Evolutionary conservation across 92 coral and sea anemone species (phyloP).

Genomic region (Porites evermanni): DNA sequence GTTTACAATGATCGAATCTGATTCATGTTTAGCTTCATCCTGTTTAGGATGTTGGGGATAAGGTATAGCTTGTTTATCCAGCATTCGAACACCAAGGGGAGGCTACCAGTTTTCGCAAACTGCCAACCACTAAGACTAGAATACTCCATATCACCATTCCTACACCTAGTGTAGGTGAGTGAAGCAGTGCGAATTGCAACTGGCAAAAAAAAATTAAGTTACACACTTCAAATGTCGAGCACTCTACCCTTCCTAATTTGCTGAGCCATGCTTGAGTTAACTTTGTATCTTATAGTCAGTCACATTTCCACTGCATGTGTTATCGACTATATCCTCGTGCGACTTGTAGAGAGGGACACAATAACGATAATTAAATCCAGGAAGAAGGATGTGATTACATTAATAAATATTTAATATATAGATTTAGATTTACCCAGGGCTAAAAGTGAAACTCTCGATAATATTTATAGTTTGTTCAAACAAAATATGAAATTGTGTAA

Average conservation of each 20-base stretch:
- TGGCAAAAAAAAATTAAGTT: background rate
- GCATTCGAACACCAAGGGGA: slow-evolving; percentile 55
- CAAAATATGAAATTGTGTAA: no score
- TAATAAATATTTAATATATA: background rate
- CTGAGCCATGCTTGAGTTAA: background rate
- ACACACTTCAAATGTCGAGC: background rate
- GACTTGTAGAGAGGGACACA: slow-evolving; percentile 17
- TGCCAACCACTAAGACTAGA: slow-evolving; percentile 42
- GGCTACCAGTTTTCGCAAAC: slow-evolving; percentile 28
- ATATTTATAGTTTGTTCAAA: no score
- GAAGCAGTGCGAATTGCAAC: background rate
- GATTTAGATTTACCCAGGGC: no score
- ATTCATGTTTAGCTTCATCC: slow-evolving; percentile 41
- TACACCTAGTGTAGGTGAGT: background rate
- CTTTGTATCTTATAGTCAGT: slow-evolving; percentile 33
- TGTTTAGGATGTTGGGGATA: slow-evolving; percentile 3
- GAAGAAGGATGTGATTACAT: background rate
- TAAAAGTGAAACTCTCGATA: no score
- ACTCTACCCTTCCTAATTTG: background rate
- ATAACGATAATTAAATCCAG: slow-evolving; percentile 22
- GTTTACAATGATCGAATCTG: slow-evolving; percentile 4
- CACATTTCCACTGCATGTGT: background rate
- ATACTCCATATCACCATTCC: slow-evolving; percentile 47
- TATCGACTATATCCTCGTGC: background rate
- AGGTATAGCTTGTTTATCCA: slow-evolving; percentile 57